These are phyloP conservation scores for Osmerus mordax DNA, from an alignment of 2,113 vertebrate genomes.

Conservation along the genomic window DNA sequence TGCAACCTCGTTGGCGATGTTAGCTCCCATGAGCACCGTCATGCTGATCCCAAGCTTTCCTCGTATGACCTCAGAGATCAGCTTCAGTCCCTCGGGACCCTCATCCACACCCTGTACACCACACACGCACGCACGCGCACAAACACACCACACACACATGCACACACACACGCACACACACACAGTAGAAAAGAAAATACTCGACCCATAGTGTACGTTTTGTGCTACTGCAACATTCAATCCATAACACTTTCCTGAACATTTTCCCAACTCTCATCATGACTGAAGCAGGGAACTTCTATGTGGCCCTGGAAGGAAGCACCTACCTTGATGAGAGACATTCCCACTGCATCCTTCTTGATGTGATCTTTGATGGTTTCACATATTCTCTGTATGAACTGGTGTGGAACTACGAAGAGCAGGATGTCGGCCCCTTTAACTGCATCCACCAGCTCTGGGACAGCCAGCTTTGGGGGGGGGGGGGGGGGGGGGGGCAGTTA, in stretches of 20 bases:
- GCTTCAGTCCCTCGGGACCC: slow-evolving; percentile 87
- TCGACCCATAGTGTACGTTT: no score
- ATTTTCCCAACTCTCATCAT: no score
- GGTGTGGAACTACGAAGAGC: slow-evolving; percentile 94
- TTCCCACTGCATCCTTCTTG: slow-evolving; percentile 81
- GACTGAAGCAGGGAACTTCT: no score
- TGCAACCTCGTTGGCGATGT: slow-evolving; percentile 94
- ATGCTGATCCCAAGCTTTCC: slow-evolving; percentile 83
- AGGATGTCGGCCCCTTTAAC: slow-evolving; percentile 83
- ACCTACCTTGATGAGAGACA: slow-evolving; percentile 94
- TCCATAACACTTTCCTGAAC: no score
- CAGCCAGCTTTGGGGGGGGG: slow-evolving; percentile 70
- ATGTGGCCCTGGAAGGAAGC: neutral
- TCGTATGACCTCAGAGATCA: slow-evolving; percentile 91
- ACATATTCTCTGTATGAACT: slow-evolving; percentile 86
- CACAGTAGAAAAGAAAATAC: neutral
- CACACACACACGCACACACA: neutral
- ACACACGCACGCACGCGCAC: no score
- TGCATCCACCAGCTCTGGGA: slow-evolving; percentile 85
- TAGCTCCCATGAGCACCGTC: slow-evolving; percentile 94
- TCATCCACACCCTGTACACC: slow-evolving; percentile 85
- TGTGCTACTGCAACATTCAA: no score
- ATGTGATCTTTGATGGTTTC: slow-evolving; percentile 89
- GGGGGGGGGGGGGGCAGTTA: no score
- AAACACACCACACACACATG: neutral